Evolutionary conservation across 2,113 vertebrate genomes (phyloP), one percentile per base, ranked within the genome.

Genomic region (Esox niger): DNA sequence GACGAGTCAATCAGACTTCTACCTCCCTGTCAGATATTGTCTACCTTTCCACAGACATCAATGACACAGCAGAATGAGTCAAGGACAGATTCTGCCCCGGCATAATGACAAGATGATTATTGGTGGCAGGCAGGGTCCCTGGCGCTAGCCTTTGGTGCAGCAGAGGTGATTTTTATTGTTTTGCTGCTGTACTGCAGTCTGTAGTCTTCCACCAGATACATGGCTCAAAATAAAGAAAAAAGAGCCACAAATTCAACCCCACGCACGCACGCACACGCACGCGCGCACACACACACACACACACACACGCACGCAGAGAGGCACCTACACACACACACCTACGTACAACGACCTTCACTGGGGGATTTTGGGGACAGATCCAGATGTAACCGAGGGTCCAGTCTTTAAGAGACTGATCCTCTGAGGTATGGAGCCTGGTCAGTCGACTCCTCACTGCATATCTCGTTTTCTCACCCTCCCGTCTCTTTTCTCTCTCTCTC

Each of bases 151-250:
- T 11, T 13, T 23, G 23, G 55, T 57, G 25, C 55, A 29, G 55
- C 55, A 27, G 55, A 29, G 25, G 55, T 57, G 55, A 23, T 25
- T 57, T 11, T 57, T 10, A 57, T 23, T 57, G 21, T 57, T 57
- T 57, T 57, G 54, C 57, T n/a, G 29, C 27, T 38, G 10, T 38
- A 0, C 35, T 38, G 35, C 35, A 43, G 35, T 43, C 35, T 31
- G 26, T 59, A 31, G 29, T 32, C 29, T 60, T 60, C 58, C 26
- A 58, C n/a, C 26, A 58, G 56, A 58, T 58, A 15, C 56, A 26
- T 29, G 17, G 27, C 17, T 47, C 13, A 47, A 27, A 46, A 3
- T 26, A 29, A 29, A 23, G 31, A 32, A 3, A 25, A 33, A 15
- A 61, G 13, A 32, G 25, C 15, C 7, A 29, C 21, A 46, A 11